Evolutionary conservation across 2,888 invertebrate genomes (phyloP), one percentile per base, ranked within the genome.

Genomic region (Nomada ruficornis): DNA sequence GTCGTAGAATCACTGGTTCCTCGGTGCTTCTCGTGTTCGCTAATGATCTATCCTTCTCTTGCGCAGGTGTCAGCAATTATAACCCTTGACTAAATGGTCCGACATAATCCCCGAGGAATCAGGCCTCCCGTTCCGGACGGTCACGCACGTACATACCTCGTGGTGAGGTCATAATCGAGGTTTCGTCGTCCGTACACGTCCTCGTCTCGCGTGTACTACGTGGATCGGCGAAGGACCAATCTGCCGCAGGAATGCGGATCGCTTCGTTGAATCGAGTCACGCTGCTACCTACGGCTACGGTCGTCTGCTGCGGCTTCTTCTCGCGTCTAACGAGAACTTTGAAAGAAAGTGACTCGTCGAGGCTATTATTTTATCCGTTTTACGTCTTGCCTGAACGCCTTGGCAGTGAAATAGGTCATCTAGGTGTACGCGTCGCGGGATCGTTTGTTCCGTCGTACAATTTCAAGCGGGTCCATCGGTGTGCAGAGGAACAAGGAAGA

Each of bases 51-150:
- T 82, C 88, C 65, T 81, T 77, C 81, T 83, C 77, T 82, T 77
- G 68, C 68, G 88, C 88, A 85, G 83, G 83, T 88, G 87, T 79
- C 88, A 74, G 87, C 88, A 79, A 88, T 88, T 88, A 88, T 85
- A 85, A 80, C 78, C 83, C 81, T 80, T 76, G 69, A 76, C 74
- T 84, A 88, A 88, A 84, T 75, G 86, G 68, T 64, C 84, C 72
- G 78, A 80, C 77, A 69, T 80, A 79, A 77, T 88, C 88, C 88
- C 87, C 74, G 50, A 69, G 78, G 80, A 78, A 84, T 62, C 71
- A n/a, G 29, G 20, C 73, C 71, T 59, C 23, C 76, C 42, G 54
- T 68, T 44, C 65, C 26, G 74, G 59, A 74, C 71, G 71, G 84
- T 86, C 87, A 88, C 84, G 88, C 88, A 85, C 88, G 79, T 67